phyloP scores from a whole-genome alignment of 2,888 invertebrate species.

The Creontiades dilutus region DNA sequence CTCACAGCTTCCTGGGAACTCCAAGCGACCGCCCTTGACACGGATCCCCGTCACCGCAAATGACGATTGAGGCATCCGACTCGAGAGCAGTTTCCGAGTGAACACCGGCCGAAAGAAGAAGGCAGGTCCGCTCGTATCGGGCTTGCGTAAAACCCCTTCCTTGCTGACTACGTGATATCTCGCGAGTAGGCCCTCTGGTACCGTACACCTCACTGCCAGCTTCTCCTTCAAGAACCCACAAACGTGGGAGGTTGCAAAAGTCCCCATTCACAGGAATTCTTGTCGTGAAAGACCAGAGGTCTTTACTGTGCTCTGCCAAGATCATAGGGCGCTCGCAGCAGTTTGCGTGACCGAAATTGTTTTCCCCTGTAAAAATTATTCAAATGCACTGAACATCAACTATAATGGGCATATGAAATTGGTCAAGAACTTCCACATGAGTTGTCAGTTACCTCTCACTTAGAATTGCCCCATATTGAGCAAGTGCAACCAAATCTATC shows the following conservation, averaged over 20 bases:
- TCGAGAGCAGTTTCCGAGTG: neutral
- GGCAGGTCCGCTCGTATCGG: neutral
- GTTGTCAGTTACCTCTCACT: no score
- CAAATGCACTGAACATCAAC: neutral
- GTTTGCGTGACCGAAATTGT: neutral
- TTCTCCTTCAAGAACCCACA: neutral
- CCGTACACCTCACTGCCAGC: neutral
- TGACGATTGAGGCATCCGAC: neutral
- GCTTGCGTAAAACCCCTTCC: neutral
- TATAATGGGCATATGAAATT: neutral
- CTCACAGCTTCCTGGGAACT: neutral
- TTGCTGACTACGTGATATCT: neutral
- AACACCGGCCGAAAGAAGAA: no score
- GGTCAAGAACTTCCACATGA: no score
- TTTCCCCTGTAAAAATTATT: neutral
- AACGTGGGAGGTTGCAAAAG: slow-evolving; percentile 25
- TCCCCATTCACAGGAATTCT: slow-evolving; percentile 37
- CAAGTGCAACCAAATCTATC: no score
- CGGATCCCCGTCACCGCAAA: neutral
- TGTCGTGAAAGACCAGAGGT: slow-evolving; percentile 28
- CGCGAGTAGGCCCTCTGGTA: neutral
- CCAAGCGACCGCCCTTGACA: neutral
- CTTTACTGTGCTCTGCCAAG: neutral
- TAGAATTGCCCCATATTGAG: no score
- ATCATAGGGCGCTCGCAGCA: neutral